phyloP scores from a whole-genome alignment of 2,113 vertebrate species.

The Eretmochelys imbricata region DNA sequence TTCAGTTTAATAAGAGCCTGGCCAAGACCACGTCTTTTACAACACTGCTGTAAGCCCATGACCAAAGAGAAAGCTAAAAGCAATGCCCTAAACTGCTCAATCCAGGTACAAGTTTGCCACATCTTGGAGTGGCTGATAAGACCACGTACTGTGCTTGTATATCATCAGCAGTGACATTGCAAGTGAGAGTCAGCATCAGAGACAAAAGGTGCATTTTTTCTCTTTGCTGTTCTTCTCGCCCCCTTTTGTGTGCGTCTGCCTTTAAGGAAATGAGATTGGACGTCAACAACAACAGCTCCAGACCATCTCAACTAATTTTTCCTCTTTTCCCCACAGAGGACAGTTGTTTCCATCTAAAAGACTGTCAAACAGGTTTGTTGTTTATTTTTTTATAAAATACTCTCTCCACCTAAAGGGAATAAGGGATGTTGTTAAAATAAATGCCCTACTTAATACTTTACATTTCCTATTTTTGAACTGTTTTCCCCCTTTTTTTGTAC shows the following conservation, averaged over 20 bases:
- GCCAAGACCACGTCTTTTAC: neutral
- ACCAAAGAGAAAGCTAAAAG: neutral
- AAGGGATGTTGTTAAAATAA: neutral
- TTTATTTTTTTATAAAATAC: neutral
- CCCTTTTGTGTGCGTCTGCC: neutral
- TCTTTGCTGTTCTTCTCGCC: neutral
- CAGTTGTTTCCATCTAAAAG: neutral
- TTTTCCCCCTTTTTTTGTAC: neutral
- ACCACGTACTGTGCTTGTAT: neutral
- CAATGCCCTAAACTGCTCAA: neutral
- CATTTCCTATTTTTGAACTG: neutral
- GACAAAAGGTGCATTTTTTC: neutral
- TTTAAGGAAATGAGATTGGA: neutral
- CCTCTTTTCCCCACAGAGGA: neutral
- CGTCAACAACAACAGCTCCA: neutral
- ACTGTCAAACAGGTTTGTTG: neutral
- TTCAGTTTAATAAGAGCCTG: neutral
- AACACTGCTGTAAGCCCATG: neutral
- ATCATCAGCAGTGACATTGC: neutral
- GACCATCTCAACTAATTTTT: neutral
- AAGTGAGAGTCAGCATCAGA: neutral
- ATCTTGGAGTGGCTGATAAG: neutral
- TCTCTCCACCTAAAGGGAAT: neutral
- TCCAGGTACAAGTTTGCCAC: neutral
- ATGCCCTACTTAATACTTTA: neutral